Base-by-base conservation (phyloP, 2,888 invertebrate genomes). In the Cataglyphis rosenhaueri region DNA sequence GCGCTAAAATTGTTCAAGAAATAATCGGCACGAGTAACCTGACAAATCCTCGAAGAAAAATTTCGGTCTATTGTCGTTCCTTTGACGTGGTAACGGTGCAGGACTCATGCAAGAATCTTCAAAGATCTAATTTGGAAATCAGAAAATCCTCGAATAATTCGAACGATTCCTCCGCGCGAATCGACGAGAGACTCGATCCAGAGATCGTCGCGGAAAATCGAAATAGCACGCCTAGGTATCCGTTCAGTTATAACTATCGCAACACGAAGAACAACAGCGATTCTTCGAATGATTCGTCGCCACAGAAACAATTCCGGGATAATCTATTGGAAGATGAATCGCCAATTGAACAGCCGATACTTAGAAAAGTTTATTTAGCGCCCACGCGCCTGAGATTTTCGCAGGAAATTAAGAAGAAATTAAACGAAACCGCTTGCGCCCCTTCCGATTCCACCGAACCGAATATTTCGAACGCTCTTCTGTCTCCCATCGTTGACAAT, bases 21-120 rank as follows among this genome's bases (percentile, higher is more conserved):
- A 12, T 4, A 55, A 81, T 15, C 29, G 55, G 5, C 4, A 5
- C n/a, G 62, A 81, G n/a, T 18, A 66, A 5, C 9, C 35, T 70
- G 4, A 52, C 18, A 15, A 75, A 79, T 5, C 92, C 93, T 1
- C 90, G 87, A 57, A 82, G 93, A 55, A 93, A 93, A 73, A 59
- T 91, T 5, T 93, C 93, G 0, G 93, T 93, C 41, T 93, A 91
- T 73, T 88, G 89, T 44, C 90, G 93, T 9, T 90, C 93, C 5
- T 93, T 92, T 86, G 92, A 93, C 48, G 79, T 92, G 44, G 85
- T 85, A 59, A 35, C 68, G 0, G 52, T 85, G 55, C 44, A 48
- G 41, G 76, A 81, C 59, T 73, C 21, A 4, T 32, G 65, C 18
- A 82, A 61, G 1, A 66, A 65, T 18, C 61, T 41, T 3, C 9